phyloP scores from a whole-genome alignment of 2,797 vertebrate genomes.

The Rhynchotus rufescens region DNA sequence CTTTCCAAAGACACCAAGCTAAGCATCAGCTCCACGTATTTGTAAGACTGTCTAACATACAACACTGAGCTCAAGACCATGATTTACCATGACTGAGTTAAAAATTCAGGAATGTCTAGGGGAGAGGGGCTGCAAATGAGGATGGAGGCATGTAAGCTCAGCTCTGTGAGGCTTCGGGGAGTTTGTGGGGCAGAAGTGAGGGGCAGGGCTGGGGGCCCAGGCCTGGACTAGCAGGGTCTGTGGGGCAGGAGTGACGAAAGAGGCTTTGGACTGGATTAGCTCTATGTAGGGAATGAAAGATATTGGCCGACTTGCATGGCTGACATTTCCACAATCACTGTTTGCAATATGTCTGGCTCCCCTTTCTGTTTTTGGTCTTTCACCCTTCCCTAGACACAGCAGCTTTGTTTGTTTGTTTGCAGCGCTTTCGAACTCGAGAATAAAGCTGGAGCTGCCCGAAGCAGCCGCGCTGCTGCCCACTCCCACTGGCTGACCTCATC shows the following conservation, averaged over 20 bases:
- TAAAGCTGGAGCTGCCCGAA: neutral
- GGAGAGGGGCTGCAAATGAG: neutral
- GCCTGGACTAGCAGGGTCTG: neutral
- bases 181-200: neutral
- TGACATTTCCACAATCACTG: neutral
- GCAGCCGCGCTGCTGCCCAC: neutral
- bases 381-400: neutral
- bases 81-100: neutral
- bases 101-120: neutral
- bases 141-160: neutral
- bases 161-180: neutral
- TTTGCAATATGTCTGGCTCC: neutral
- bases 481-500: constrained; percentile 9
- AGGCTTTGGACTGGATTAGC: neutral
- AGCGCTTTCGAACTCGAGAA: constrained; percentile 35
- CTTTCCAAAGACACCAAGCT: neutral
- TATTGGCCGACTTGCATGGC: neutral
- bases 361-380: neutral
- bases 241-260: neutral
- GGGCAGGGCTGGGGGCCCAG: neutral
- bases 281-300: neutral
- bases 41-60: neutral
- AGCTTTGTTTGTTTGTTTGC: neutral
- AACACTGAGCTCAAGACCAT: neutral
- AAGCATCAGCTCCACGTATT: neutral